Percentiles rank a stretch among this genome's conserved stretches.
Conservation (phyloP, 2,888 invertebrate genomes). For the Noctuana brunneofusca region DNA sequence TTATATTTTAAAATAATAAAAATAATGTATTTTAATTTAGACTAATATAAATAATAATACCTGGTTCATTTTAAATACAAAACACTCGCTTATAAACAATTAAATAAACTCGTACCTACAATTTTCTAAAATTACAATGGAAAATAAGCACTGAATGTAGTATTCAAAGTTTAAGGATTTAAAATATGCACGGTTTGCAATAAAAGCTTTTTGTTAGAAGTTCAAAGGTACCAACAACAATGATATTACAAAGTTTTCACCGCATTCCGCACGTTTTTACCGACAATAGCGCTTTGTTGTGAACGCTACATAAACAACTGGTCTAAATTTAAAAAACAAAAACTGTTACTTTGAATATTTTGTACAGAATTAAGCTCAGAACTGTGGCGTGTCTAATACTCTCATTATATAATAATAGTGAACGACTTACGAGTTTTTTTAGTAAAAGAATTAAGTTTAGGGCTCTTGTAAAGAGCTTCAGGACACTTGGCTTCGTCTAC, state of each 20-base stretch:
- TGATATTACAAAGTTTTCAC: conserved; percentile 31
- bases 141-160: background rate
- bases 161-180: background rate
- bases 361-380: background rate
- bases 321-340: conserved; percentile 14
- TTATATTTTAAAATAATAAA: too few species aligned
- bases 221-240: conserved; percentile 28
- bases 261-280: conserved; percentile 30
- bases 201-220: conserved; percentile 19
- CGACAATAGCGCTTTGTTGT: conserved; percentile 29
- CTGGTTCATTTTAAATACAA: too few species aligned
- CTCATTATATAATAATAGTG: background rate
- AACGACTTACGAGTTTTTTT: background rate
- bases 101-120: too few species aligned
- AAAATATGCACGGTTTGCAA: conserved; percentile 23
- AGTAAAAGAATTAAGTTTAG: conserved; percentile 12
- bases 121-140: background rate
- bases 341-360: background rate
- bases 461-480: conserved; percentile 9
- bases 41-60: too few species aligned
- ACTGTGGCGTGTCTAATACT: background rate
- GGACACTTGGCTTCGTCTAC: conserved; percentile 20
- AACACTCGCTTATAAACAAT: too few species aligned
- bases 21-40: too few species aligned
- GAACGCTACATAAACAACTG: conserved; percentile 21